Conservation (phyloP, 2,797 vertebrate species). For the Crocodylus rhombifer region DNA sequence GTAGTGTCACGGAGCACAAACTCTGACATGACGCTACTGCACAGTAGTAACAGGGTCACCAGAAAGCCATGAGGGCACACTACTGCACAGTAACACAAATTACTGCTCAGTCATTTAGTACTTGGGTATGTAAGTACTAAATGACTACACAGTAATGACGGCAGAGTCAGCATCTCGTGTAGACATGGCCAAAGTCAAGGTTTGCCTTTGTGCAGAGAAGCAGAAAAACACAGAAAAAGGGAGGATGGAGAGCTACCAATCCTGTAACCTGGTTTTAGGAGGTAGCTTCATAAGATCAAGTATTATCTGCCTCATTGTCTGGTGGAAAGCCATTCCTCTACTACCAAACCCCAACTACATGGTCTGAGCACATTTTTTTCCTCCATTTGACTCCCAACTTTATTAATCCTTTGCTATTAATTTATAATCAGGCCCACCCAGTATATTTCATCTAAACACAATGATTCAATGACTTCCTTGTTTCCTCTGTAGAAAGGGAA, state of each 20-base stretch:
- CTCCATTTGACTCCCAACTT: accelerated
- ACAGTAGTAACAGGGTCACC: no score
- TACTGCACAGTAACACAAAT: no score
- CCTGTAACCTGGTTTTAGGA: background rate
- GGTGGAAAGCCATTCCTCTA: no score
- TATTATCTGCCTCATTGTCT: background rate
- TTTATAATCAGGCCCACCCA: background rate
- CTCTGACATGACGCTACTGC: no score
- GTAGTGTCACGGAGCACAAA: no score
- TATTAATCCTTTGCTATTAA: background rate
- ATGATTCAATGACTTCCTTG: accelerated
- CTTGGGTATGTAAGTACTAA: no score
- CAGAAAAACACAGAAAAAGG: background rate
- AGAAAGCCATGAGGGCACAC: no score
- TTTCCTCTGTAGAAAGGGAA: background rate
- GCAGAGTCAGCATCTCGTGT: no score
- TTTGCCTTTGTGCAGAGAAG: background rate
- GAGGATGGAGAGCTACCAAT: background rate
- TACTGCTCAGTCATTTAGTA: no score
- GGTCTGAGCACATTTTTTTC: background rate
- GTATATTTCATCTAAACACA: background rate
- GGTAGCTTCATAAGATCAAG: background rate
- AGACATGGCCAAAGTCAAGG: background rate
- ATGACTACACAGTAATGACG: no score
- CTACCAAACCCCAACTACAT: background rate